phyloP scores from a whole-genome alignment of 2,888 invertebrate genomes.

The Amblyjoppa proteus region DNA sequence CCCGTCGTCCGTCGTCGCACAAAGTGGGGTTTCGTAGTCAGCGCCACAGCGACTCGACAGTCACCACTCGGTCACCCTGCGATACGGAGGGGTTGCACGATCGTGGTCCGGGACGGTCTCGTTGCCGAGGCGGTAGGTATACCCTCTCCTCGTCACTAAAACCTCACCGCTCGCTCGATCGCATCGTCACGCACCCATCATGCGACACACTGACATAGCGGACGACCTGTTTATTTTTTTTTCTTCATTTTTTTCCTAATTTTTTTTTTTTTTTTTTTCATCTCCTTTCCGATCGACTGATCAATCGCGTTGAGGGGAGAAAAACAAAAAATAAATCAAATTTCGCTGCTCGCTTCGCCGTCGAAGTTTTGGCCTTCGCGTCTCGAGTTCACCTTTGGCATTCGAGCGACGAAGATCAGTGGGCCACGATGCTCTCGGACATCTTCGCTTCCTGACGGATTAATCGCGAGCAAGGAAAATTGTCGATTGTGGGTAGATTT shows the following conservation, averaged over 20 bases:
- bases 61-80: slow-evolving; percentile 79
- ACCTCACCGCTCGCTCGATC: slow-evolving; percentile 10
- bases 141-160: slow-evolving; percentile 36
- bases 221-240: background rate
- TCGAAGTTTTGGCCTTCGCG: background rate
- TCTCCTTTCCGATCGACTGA: background rate
- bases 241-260: background rate
- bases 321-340: background rate
- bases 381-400: background rate
- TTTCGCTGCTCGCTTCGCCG: background rate
- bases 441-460: background rate
- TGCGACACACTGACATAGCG: background rate
- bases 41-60: slow-evolving; percentile 76
- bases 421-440: background rate
- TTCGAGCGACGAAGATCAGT: background rate
- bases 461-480: background rate
- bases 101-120: slow-evolving; percentile 64
- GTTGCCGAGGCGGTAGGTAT: slow-evolving; percentile 65
- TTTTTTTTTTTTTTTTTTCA: background rate
- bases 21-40: slow-evolving; percentile 71
- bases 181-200: background rate
- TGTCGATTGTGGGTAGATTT: background rate
- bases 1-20: slow-evolving; percentile 59
- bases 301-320: background rate
- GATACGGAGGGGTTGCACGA: slow-evolving; percentile 74